Percentiles rank a stretch among this genome's conserved stretches.
These are phyloP conservation scores for Hyperoplus immaculatus DNA, from an alignment of 2,797 vertebrate species.

Conservation along the genomic window DNA sequence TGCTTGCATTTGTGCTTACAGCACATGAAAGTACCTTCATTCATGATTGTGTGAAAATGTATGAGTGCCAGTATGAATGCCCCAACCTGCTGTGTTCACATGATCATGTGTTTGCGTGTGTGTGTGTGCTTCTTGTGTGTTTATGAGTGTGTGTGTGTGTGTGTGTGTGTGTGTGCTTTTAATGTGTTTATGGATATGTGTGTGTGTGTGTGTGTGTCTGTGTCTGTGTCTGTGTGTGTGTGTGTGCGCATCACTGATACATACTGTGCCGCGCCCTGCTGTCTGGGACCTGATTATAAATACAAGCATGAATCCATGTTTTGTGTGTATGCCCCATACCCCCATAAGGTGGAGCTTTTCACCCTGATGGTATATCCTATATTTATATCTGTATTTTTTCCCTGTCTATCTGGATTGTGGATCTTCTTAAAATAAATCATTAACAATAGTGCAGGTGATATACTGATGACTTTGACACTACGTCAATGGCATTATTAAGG, in stretches of 20 bases:
- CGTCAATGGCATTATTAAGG: not conserved
- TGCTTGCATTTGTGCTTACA: conserved; percentile 17
- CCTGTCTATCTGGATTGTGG: not conserved
- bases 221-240: not conserved
- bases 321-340: conserved; percentile 8
- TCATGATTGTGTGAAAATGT: conserved; percentile 39
- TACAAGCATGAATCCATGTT: conserved; percentile 28
- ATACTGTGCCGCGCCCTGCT: conserved; percentile 38
- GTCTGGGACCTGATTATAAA: conserved; percentile 56
- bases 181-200: not conserved
- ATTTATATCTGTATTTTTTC: not conserved
- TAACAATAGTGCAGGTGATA: conserved; percentile 12
- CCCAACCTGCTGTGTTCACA: not conserved
- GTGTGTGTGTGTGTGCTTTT: not conserved
- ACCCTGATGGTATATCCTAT: not conserved
- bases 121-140: too few relatives aligned
- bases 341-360: conserved; percentile 23
- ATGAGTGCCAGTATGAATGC: conserved; percentile 2
- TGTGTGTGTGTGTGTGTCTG: conserved; percentile 3
- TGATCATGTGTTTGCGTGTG: not conserved
- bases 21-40: conserved; percentile 22
- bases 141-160: conserved; percentile 9
- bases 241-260: conserved; percentile 32
- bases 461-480: not conserved
- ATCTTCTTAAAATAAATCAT: conserved; percentile 41